Evolutionary conservation across 2,888 invertebrate species (phyloP).

Genomic region (Anodontia alba): DNA sequence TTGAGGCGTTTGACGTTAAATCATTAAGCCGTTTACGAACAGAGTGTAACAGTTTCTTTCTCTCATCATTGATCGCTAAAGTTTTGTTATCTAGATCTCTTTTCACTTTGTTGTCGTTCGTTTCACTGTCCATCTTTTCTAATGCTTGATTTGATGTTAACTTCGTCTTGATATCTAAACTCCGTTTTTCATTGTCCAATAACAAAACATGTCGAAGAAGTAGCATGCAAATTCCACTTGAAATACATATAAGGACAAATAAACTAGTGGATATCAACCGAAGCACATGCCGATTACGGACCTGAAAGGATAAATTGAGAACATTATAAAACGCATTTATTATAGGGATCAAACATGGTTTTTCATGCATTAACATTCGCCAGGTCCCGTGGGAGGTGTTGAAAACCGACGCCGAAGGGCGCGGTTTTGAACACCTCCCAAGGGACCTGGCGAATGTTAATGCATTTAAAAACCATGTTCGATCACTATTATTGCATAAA

Average conservation of each 20-base stretch:
- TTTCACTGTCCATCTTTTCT: not conserved
- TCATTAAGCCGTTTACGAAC: not conserved
- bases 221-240: conserved; percentile 2
- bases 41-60: not conserved
- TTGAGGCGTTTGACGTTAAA: not conserved
- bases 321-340: no score
- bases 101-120: not conserved
- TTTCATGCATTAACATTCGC: no score
- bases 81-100: not conserved
- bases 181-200: not conserved
- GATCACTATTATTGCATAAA: no score
- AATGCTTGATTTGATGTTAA: not conserved
- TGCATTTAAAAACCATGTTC: no score
- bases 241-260: not conserved
- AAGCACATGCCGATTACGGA: not conserved
- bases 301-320: not conserved
- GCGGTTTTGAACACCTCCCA: no score
- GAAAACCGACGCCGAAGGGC: no score
- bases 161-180: not conserved
- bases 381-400: no score
- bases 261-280: not conserved
- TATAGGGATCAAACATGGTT: no score
- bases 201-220: not conserved
- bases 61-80: not conserved
- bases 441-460: no score